These are phyloP conservation scores for Eurytemora carolleeae DNA, from an alignment of 1,140 invertebrate species.

Conservation along the genomic window DNA sequence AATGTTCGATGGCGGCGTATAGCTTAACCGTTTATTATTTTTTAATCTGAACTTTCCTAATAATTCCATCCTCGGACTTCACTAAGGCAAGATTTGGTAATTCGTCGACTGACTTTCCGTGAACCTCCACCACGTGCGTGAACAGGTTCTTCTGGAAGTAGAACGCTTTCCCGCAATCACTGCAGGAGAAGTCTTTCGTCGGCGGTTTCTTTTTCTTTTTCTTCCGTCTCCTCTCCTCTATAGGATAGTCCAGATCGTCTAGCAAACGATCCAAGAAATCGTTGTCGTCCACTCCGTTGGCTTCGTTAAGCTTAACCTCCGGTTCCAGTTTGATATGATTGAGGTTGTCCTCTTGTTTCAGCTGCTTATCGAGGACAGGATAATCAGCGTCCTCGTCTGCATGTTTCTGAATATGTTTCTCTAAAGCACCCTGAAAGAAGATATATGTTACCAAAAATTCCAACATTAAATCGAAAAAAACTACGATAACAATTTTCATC, in stretches of 20 bases:
- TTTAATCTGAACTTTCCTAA: too few species aligned
- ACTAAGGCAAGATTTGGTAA: neutral
- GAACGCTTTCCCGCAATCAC: neutral
- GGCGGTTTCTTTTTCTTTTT: neutral
- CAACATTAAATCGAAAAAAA: neutral
- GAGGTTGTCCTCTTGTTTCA: too few species aligned
- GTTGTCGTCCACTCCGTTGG: too few species aligned
- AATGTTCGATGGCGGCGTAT: too few species aligned
- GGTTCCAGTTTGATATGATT: too few species aligned
- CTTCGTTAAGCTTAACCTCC: neutral
- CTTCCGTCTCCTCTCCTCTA: neutral
- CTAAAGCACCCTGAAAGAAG: neutral
- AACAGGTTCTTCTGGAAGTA: neutral
- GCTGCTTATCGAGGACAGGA: too few species aligned
- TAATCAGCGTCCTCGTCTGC: neutral
- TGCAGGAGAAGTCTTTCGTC: neutral
- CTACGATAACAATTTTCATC: too few species aligned
- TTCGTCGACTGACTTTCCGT: neutral
- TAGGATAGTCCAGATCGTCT: neutral
- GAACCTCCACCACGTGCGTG: neutral
- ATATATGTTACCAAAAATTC: neutral
- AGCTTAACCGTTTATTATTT: too few species aligned
- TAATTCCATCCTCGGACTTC: neutral
- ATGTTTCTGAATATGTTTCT: neutral
- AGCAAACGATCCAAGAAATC: neutral